Conservation (phyloP, 2,797 vertebrate species). For the Enteromius treurensis region DNA sequence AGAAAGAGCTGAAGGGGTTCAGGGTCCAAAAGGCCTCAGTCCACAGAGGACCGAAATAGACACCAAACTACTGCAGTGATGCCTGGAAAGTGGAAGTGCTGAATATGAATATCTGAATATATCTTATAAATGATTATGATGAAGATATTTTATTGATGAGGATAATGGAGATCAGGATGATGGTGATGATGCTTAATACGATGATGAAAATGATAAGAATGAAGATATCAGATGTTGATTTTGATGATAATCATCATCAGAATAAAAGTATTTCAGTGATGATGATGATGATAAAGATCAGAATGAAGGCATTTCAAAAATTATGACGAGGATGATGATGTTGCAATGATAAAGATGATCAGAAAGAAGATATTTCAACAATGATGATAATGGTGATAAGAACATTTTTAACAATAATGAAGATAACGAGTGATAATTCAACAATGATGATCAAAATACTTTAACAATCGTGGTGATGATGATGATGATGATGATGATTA, state of each 20-base stretch:
- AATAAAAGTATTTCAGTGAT: not conserved
- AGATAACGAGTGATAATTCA: not conserved
- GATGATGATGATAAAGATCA: not conserved
- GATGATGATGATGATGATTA: not conserved
- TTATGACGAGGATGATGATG: not conserved
- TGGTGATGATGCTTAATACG: not conserved
- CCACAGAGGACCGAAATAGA: constrained; percentile 30
- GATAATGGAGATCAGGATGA: not conserved
- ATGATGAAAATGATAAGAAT: not conserved
- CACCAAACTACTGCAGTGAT: constrained; percentile 7
- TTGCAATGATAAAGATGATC: not conserved
- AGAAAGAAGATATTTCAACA: not conserved
- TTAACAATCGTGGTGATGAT: not conserved
- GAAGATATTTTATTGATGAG: not conserved
- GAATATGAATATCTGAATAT: not conserved
- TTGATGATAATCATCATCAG: not conserved
- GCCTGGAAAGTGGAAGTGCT: not conserved
- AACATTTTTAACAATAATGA: not conserved
- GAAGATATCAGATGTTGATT: not conserved
- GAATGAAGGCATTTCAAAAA: not conserved
- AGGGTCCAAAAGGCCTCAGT: constrained; percentile 23
- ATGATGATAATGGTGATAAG: not conserved
- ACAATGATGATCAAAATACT: too few species aligned
- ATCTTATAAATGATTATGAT: not conserved
- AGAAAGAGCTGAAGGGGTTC: constrained; percentile 28